These are phyloP conservation scores for Alethe diademata DNA, from an alignment of 2,113 vertebrate species.

Conservation along the genomic window DNA sequence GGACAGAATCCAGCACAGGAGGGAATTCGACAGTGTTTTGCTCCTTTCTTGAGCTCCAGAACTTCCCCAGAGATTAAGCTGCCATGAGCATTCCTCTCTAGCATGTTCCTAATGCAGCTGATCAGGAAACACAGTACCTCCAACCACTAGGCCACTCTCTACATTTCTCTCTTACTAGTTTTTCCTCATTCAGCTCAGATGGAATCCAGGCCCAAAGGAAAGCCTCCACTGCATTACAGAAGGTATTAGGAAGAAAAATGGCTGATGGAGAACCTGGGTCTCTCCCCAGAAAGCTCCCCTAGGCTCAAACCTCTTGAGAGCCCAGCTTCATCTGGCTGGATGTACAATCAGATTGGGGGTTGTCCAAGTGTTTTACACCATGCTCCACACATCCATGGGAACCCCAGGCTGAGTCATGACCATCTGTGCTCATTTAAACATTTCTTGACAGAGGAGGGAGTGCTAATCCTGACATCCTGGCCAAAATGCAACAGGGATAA, in stretches of 20 bases:
- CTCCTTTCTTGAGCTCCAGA: background rate
- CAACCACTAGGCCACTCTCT: background rate
- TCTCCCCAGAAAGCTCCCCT: background rate
- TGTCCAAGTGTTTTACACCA: conserved; percentile 48
- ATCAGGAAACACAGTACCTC: background rate
- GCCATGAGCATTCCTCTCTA: background rate
- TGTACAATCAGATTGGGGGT: background rate
- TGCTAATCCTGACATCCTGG: conserved; percentile 10
- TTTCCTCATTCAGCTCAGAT: background rate
- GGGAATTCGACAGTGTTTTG: background rate
- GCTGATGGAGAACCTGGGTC: background rate
- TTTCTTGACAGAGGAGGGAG: conserved; percentile 28
- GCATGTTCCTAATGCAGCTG: background rate
- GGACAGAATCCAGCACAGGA: background rate
- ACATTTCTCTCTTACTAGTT: background rate
- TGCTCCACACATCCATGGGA: conserved; percentile 17
- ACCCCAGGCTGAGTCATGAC: conserved; percentile 17
- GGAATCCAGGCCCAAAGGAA: background rate
- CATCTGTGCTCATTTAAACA: conserved; percentile 57
- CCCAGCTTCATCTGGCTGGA: conserved; percentile 24
- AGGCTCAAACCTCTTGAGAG: background rate
- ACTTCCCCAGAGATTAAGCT: background rate
- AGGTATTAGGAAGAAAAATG: background rate
- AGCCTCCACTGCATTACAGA: background rate
- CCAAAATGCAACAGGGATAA: background rate